Evolutionary conservation across 1,140 invertebrate genomes (phyloP), one percentile per base, ranked within the genome.

Genomic region (Leptopilina boulardi): DNA sequence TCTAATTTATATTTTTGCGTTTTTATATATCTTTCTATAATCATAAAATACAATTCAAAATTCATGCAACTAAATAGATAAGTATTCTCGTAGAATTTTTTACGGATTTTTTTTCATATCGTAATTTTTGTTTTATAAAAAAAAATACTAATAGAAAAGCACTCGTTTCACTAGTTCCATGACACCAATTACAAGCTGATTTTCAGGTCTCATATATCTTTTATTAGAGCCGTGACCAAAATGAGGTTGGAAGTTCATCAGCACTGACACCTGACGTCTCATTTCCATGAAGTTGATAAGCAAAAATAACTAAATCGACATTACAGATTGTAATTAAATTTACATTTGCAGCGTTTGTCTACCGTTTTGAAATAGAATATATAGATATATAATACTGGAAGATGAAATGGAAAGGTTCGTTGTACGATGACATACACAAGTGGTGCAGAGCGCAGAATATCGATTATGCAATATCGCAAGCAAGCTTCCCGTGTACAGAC

Each of bases 391-490:
- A n/a, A 59, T 26, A 34, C n/a, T 66, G 2, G 23, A n/a, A 66
- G 21, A 66, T 66, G 15, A 66, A 66, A 66, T 66, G 13, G 30
- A 78, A 84, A 86, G 84, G 82, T 84, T 82, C 71, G 70, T 76
- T 77, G 66, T 80, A 82, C 41, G 26, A 51, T 80, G 80, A 78
- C 77, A 83, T 6, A 38, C 80, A 85, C 80, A 83, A 81, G 84
- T 85, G 80, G 78, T 78, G 76, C 59, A 66, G 59, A 66, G 23
- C 13, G n/a, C 59, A 34, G 13, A 47, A 82, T 88, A 89, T 89
- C 85, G 88, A 89, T 89, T 88, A 88, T 88, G 87, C 84, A 87
- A 89, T 88, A 85, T 87, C 26, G 23, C 30, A 34, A 26, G n/a
- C 75, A 71, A 75, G 66, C 66, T 56, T 79, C 80, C 73, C 73